Base-by-base conservation (phyloP, 2,888 invertebrate genomes). In the Sisyra terminalis region DNA sequence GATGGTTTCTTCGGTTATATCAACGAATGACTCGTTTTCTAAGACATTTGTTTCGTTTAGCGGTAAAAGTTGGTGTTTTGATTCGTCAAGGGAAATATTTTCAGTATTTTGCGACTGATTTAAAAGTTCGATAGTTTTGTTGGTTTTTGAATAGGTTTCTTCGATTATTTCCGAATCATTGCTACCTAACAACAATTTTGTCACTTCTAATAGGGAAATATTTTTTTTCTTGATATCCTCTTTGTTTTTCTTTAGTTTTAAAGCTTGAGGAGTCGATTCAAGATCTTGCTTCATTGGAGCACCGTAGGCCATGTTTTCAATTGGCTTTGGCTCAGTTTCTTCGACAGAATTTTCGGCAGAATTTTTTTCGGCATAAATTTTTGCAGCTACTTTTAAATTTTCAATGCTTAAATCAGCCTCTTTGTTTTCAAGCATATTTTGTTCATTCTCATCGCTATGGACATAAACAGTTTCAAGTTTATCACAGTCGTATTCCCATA, bases 401-500 rank as follows among this genome's bases (percentile, higher is more conserved):
- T 13, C 35, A 14, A 9, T 35, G 18, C n/a, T 37, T 18, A 17
- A 17, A 3, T 11, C 14, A 11, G 9, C 8, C n/a, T n/a, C 13
- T 4, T 37, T 17, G 16, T 16, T 37, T 37, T 37, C 15, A 11
- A 18, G 13, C n/a, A 39, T n/a, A 29, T 6, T 40, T 8, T 14
- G 13, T 31, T 40, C 30, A 5, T 40, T 29, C 15, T 13, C 8
- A 6, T 16, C 29, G 9, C 18, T 9, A n/a, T 37, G 32, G 50
- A 47, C 18, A 24, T 10, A 24, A 15, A 50, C 34, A 35, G 36
- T 41, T 44, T 59, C 54, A 44, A 58, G 52, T 4, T 37, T 24
- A 24, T 46, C 45, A 18, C 50, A 16, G 46, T 59, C 53, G 15
- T 50, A 45, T 18, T 52, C 51, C 53, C 57, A 55, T 40, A 63